Conservation (phyloP, 2,888 invertebrate genomes). For the Mamestra brassicae region DNA sequence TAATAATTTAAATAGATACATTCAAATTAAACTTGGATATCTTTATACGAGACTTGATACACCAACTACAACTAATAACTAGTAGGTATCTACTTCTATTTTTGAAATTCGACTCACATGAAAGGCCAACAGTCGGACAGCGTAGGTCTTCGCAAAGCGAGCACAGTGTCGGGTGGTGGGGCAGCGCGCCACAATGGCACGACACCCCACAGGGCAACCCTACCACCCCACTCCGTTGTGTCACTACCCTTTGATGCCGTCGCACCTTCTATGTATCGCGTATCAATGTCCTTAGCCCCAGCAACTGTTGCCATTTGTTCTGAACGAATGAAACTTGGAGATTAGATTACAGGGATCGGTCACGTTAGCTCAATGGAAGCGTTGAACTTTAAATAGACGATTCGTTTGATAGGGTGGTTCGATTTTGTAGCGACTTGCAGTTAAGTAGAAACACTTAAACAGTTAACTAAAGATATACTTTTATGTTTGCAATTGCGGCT, state of each 20-base stretch:
- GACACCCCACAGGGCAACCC: conserved; percentile 83
- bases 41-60: neutral
- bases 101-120: conserved; percentile 72
- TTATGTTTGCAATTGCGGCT: neutral
- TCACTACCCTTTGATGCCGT: conserved; percentile 74
- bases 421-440: conserved; percentile 9
- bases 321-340: conserved; percentile 46
- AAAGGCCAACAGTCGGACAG: conserved; percentile 88
- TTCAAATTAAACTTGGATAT: conserved; percentile 15
- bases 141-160: conserved; percentile 80
- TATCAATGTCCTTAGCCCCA: conserved; percentile 58
- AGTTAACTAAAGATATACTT: neutral
- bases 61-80: conserved; percentile 23
- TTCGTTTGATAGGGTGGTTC: conserved; percentile 5
- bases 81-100: conserved; percentile 18
- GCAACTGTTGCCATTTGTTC: conserved; percentile 50
- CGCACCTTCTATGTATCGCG: conserved; percentile 74
- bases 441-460: neutral
- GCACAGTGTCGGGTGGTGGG: conserved; percentile 82
- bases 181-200: conserved; percentile 83
- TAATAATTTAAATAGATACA: neutral
- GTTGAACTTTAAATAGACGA: conserved; percentile 43
- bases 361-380: conserved; percentile 29
- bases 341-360: conserved; percentile 51
- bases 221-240: conserved; percentile 81